Evolutionary conservation across 1,140 invertebrate species (phyloP).

Genomic region (Eriosoma lanigerum): DNA sequence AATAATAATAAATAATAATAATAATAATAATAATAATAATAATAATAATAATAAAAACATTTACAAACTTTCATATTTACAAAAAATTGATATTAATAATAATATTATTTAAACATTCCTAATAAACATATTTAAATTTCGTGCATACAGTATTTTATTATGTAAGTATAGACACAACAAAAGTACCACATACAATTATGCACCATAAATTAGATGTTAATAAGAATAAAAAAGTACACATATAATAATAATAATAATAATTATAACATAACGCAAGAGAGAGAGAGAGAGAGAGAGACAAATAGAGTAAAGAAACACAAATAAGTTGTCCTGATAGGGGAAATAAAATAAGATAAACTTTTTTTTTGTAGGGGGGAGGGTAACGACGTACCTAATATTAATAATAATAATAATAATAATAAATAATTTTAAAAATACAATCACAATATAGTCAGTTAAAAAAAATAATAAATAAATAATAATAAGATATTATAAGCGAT

Average conservation of each 20-base stretch:
- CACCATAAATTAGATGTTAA: conserved; percentile 23
- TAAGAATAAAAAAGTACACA: too few species aligned
- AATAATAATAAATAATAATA: conserved; percentile 2
- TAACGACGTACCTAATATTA: too few species aligned
- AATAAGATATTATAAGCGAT: conserved; percentile 52
- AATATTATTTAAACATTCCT: conserved; percentile 17
- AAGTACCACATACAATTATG: conserved; percentile 10
- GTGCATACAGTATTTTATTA: not conserved
- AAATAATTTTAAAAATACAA: conserved; percentile 46
- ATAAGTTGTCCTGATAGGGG: not conserved
- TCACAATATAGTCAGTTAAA: conserved; percentile 44
- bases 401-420: conserved; percentile 35
- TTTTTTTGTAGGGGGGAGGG: too few species aligned
- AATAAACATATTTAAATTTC: not conserved
- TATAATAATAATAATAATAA: conserved; percentile 27
- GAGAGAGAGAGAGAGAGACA: not conserved
- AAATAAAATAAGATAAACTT: not conserved
- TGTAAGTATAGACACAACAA: conserved; percentile 7
- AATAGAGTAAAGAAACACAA: not conserved
- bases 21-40: conserved; percentile 12
- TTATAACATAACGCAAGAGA: not conserved
- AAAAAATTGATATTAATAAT: not conserved
- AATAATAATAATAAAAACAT: conserved; percentile 23
- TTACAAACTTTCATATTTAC: conserved; percentile 31
- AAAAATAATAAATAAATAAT: conserved; percentile 9